phyloP scores from a whole-genome alignment of 2,888 invertebrate genomes.

The Steinernema scapterisci region DNA sequence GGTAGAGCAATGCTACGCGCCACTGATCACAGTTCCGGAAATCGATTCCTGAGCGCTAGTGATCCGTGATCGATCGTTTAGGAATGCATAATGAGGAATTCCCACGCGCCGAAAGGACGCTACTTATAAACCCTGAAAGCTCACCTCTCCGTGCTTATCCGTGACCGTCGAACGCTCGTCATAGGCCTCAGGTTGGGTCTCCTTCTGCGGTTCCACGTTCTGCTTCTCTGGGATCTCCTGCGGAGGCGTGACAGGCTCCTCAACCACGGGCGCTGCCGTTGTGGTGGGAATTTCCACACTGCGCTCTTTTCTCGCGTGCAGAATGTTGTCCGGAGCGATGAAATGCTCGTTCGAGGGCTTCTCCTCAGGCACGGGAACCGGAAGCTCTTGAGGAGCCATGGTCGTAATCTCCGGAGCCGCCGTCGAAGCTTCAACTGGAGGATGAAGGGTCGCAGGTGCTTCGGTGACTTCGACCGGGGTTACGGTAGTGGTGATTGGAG shows the following conservation, averaged over 20 bases:
- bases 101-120: no score
- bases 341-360: background rate
- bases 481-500: background rate
- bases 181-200: no score
- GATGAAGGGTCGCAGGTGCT: background rate
- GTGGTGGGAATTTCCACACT: background rate
- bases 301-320: background rate
- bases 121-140: no score
- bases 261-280: background rate
- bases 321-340: slow-evolving; percentile 9
- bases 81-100: no score
- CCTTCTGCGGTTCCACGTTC: no score
- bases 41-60: no score
- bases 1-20: background rate
- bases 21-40: background rate
- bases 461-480: background rate
- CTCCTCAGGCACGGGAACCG: background rate
- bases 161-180: background rate
- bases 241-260: background rate
- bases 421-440: background rate
- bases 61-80: no score
- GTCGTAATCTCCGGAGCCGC: background rate
- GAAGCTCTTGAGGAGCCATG: background rate
- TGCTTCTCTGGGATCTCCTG: background rate
- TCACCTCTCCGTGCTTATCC: slow-evolving; percentile 16